These are phyloP conservation scores for Tetragnatha versicolor DNA, from an alignment of 1,140 invertebrate species.

Conservation along the genomic window DNA sequence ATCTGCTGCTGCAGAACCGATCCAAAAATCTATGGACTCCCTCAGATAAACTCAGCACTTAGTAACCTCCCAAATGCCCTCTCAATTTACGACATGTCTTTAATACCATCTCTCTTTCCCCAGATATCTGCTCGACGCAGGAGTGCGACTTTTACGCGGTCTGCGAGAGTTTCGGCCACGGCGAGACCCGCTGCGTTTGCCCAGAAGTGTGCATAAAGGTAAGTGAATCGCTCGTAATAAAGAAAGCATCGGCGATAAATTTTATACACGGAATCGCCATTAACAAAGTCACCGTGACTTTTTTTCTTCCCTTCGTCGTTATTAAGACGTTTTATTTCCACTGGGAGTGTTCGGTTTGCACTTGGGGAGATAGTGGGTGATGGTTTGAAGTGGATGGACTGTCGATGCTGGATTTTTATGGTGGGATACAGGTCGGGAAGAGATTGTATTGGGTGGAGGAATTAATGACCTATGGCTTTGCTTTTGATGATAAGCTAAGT, in stretches of 20 bases:
- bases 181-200: constrained; percentile 79
- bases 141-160: constrained; percentile 84
- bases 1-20: no score
- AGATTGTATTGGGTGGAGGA: no score
- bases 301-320: background rate
- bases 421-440: no score
- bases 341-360: background rate
- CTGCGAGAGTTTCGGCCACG: constrained; percentile 80
- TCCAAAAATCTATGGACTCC: no score
- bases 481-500: no score
- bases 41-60: no score
- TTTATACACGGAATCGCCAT: background rate
- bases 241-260: background rate
- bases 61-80: background rate
- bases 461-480: no score
- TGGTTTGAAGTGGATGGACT: no score
- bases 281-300: background rate
- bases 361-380: no score
- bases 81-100: background rate
- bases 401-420: no score
- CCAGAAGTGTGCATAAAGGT: constrained; percentile 55
- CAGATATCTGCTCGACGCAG: constrained; percentile 86
- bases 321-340: constrained; percentile 1
- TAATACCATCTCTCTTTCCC: constrained; percentile 57
- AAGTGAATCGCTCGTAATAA: background rate